Percentiles rank a stretch among this genome's conserved stretches.
phyloP scores from a whole-genome alignment of 2,113 vertebrate genomes.

The Prolemur simus region DNA sequence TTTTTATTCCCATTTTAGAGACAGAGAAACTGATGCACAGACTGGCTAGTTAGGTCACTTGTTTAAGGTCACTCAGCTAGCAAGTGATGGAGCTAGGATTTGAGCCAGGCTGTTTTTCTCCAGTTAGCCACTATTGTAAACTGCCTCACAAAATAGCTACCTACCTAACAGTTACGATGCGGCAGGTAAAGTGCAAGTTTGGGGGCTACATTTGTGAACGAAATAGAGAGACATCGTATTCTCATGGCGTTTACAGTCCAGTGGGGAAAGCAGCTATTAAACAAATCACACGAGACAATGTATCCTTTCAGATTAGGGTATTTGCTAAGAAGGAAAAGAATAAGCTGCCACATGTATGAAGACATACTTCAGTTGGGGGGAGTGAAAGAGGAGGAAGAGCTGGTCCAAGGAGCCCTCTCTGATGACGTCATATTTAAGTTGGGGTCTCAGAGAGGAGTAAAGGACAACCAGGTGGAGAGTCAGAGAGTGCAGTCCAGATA shows the following conservation, averaged over 20 bases:
- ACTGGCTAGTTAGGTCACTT: neutral
- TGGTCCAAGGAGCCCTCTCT: neutral
- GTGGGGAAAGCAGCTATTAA: neutral
- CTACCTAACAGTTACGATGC: neutral
- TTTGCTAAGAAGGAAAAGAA: neutral
- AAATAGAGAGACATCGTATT: neutral
- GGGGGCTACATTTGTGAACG: neutral
- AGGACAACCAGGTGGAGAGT: neutral
- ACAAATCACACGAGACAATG: neutral
- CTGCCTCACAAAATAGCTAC: neutral
- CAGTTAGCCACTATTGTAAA: neutral
- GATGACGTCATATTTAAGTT: neutral
- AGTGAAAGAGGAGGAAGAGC: neutral
- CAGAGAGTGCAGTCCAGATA: neutral
- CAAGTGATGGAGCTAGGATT: neutral
- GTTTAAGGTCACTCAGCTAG: neutral
- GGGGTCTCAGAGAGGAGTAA: neutral
- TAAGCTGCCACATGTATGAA: rapidly evolving
- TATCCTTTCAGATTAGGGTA: neutral
- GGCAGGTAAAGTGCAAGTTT: neutral
- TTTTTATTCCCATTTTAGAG: neutral
- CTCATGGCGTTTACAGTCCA: neutral
- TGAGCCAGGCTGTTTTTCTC: neutral
- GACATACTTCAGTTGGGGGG: neutral
- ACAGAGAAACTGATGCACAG: neutral